Conservation (phyloP, 1,140 invertebrate species). For the Eriocheir sinensis region DNA sequence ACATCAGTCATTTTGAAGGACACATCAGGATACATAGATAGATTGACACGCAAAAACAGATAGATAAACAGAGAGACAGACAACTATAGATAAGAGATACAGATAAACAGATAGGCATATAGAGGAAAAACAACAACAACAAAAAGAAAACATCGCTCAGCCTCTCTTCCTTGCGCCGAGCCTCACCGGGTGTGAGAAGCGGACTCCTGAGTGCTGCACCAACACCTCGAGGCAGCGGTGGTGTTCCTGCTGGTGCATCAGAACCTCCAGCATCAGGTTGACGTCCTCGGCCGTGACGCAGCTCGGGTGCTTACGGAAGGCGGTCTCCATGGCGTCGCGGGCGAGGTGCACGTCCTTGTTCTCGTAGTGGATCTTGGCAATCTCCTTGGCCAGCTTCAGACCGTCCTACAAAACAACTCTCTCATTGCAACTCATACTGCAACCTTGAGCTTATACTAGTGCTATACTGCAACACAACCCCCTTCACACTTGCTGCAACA, state of each 20-base stretch:
- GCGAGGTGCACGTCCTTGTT: slow-evolving; percentile 89
- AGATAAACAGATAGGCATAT: no score
- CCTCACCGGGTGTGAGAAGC: slow-evolving; percentile 82
- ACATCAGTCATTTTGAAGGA: no score
- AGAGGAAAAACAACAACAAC: no score
- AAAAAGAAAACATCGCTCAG: no score
- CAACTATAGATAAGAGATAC: no score
- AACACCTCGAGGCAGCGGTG: slow-evolving; percentile 87
- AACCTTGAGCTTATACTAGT: no score
- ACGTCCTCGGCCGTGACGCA: slow-evolving; percentile 85
- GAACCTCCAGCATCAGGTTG: slow-evolving; percentile 92
- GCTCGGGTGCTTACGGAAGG: slow-evolving; percentile 84
- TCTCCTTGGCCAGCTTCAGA: slow-evolving; percentile 88
- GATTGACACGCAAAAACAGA: no score
- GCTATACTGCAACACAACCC: background rate
- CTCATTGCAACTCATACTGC: no score
- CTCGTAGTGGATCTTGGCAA: slow-evolving; percentile 89
- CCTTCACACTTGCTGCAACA: no score
- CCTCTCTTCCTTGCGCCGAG: no score
- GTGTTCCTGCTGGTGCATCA: slow-evolving; percentile 89
- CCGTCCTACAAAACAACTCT: slow-evolving; percentile 85
- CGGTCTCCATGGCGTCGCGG: slow-evolving; percentile 88
- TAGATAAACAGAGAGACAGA: no score
- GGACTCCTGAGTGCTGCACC: slow-evolving; percentile 83
- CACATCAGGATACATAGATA: no score